Base-by-base conservation (phyloP, 1,140 invertebrate genomes). In the Stenopsyche tienmushanensis region DNA sequence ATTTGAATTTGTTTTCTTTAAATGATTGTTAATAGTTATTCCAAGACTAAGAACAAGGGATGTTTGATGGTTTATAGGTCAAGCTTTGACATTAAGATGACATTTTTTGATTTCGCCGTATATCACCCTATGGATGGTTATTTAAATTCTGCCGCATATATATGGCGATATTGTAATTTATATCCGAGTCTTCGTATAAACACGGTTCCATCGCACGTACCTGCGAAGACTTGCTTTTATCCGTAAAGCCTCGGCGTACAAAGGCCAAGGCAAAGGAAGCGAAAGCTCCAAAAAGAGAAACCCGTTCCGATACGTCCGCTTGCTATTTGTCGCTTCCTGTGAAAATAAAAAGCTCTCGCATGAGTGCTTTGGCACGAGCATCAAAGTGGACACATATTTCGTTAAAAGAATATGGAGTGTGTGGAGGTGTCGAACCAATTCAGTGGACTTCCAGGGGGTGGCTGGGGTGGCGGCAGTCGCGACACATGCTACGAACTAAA, bases 381-480 rank as follows among this genome's bases (percentile, higher is more conserved):
- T 64, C 62, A 64, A 64, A 64, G 52, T 53, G 62, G 50, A 64
- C 62, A 42, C 50, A 64, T 54, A 64, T 64, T 64, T 54, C 62
- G 62, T 53, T 64, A 64, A 54, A 53, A 64, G 50, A 64, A 53
- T 53, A 53, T 54, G 39, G 47, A 52, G 45, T 52, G 39, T 44
- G 20, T 47, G 25, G 17, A 54, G 23, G 52, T 45, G 62, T 64
- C 49, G 62, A 17, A 64, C 17, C 50, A 64, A 64, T 64, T 64
- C 62, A 64, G 25, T 23, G 45, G 26, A 52, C 59, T 13, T 15
- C 26, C 21, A 20, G 3, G 17, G 47, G 47, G 47, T 49, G 54
- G 44, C 23, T 13, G 50, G 5, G 26, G n/a, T n/a, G 9, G 50
- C 25, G 10, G 21, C 18, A 25, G 8, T 23, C 50, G 7, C 23